These are phyloP conservation scores for Branchipolynoe longqiensis DNA, from an alignment of 2,888 invertebrate genomes.

Conservation along the genomic window DNA sequence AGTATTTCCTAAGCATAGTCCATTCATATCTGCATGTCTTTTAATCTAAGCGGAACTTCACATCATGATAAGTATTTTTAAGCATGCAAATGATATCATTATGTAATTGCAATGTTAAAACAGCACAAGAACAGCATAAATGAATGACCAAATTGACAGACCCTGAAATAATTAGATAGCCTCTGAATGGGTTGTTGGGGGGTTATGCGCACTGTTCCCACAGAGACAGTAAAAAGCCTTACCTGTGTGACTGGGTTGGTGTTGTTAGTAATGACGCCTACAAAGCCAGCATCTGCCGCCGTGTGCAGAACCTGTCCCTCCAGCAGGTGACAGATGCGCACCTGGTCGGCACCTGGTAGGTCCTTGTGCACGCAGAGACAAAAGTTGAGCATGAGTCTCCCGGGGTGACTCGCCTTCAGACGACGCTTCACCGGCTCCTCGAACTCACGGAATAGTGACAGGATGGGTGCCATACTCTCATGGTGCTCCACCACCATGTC, in stretches of 20 bases:
- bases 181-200: neutral
- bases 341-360: conserved; percentile 63
- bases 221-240: no score
- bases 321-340: conserved; percentile 63
- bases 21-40: no score
- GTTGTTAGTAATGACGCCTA: conserved; percentile 63
- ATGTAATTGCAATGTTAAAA: no score
- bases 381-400: conserved; percentile 59
- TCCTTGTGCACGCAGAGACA: conserved; percentile 66
- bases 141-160: neutral
- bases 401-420: conserved; percentile 14
- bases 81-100: no score
- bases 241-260: conserved; percentile 65
- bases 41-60: no score
- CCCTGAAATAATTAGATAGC: neutral
- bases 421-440: conserved; percentile 60
- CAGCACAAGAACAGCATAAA: neutral
- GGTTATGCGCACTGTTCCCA: no score
- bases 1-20: no score
- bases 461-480: conserved; percentile 62
- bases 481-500: conserved; percentile 62
- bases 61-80: no score
- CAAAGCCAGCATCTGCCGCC: conserved; percentile 54
- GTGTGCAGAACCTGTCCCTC: conserved; percentile 61
- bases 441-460: conserved; percentile 58